A percentile compares a stretch with the other conserved stretches of the same genome.
Conservation (phyloP, 2,888 invertebrate genomes). For the Rotaria sp. region DNA sequence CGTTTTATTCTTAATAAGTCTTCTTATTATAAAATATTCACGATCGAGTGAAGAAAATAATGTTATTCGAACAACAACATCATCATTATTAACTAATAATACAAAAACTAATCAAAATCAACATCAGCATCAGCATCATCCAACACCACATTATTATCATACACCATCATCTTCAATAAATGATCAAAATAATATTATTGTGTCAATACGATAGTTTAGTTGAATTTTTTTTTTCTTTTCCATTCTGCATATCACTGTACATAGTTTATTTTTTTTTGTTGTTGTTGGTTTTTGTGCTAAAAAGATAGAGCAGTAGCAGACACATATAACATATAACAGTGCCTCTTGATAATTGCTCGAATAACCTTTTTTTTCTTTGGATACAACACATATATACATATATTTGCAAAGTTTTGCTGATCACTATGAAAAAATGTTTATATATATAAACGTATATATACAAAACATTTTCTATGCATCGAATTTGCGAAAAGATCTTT, state of each 20-base stretch:
- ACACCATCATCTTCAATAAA: not conserved
- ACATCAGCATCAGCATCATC: not conserved
- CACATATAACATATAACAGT: not conserved
- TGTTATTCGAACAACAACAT: conserved; percentile 2
- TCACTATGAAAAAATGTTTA: not conserved
- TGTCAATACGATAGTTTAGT: conserved; percentile 25
- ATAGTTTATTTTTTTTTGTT: not conserved
- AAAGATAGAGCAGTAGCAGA: not conserved
- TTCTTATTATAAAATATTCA: conserved; percentile 17
- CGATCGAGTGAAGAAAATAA: conserved; percentile 15
- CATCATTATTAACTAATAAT: not conserved
- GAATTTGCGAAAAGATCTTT: not conserved
- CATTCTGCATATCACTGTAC: not conserved
- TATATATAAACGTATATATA: not conserved
- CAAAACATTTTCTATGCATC: not conserved
- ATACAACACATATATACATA: not conserved
- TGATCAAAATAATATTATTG: conserved; percentile 3
- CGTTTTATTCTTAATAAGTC: not conserved
- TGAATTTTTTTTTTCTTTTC: not conserved
- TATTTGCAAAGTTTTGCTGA: not conserved
- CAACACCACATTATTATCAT: not conserved
- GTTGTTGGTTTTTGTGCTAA: conserved; percentile 2
- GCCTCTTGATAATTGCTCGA: not conserved
- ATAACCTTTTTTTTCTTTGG: not conserved
- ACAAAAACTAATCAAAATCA: not conserved